Evolutionary conservation across 1,140 invertebrate species (phyloP).

Genomic region (Helicoverpa armigera): DNA sequence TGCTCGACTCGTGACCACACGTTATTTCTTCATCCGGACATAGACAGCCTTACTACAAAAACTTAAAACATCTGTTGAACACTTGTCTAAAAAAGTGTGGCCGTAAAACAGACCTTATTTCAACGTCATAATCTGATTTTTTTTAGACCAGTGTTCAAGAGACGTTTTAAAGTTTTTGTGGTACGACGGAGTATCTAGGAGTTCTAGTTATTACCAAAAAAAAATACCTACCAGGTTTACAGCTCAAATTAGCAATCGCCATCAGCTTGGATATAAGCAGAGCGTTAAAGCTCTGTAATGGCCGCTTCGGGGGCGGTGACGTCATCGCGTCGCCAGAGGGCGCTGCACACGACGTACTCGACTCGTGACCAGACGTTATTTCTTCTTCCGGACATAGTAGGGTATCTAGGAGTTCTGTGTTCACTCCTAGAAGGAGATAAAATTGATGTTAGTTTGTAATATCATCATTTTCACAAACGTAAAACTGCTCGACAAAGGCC

Average conservation of each 20-base stretch:
- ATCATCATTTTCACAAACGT: too few species aligned
- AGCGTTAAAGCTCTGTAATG: constrained; percentile 74
- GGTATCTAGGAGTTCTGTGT: constrained; percentile 78
- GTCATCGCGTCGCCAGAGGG: constrained; percentile 52
- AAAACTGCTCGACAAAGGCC: too few species aligned
- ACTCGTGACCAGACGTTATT: constrained; percentile 44
- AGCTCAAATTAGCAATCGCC: constrained; percentile 88
- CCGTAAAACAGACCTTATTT: too few species aligned
- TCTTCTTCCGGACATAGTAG: constrained; percentile 74
- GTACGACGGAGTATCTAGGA: too few species aligned
- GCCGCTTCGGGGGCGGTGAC: constrained; percentile 52
- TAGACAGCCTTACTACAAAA: too few species aligned
- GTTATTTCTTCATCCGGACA: constrained; percentile 69
- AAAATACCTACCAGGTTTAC: constrained; percentile 90
- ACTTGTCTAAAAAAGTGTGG: too few species aligned
- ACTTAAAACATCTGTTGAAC: too few species aligned
- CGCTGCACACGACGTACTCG: constrained; percentile 13
- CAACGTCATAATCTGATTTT: too few species aligned
- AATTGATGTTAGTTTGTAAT: background rate
- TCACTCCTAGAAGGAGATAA: constrained; percentile 72
- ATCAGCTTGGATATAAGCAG: constrained; percentile 76
- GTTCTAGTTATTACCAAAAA: too few species aligned
- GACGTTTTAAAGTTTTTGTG: too few species aligned
- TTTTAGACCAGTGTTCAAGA: too few species aligned
- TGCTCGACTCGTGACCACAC: constrained; percentile 1